Evolutionary conservation across 2,888 invertebrate genomes (phyloP).

Genomic region (Kryphioiulus occultus): DNA sequence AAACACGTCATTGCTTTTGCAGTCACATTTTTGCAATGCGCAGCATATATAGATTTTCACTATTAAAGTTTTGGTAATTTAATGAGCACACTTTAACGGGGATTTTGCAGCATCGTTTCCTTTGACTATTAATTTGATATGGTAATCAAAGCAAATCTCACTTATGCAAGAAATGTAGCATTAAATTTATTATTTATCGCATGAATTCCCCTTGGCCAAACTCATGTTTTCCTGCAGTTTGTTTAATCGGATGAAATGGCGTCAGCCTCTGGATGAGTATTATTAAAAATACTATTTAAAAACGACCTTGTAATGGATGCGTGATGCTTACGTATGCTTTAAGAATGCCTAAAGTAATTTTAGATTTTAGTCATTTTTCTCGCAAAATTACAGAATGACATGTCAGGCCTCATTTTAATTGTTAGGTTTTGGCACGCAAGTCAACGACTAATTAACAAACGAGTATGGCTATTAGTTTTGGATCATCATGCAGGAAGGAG

Average conservation of each 20-base stretch:
- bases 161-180: background rate
- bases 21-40: too few species aligned
- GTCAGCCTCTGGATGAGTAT: background rate
- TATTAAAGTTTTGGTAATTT: background rate
- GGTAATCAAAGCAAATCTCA: background rate
- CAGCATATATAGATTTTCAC: background rate
- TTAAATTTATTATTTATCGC: background rate
- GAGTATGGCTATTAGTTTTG: background rate
- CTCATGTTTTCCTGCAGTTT: background rate
- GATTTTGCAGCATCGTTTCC: background rate
- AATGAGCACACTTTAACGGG: background rate
- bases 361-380: conserved; percentile 10
- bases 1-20: background rate
- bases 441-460: background rate
- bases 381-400: background rate
- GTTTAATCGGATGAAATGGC: background rate
- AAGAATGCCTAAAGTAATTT: background rate
- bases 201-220: conserved; percentile 25
- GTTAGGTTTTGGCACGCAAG: background rate
- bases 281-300: conserved; percentile 13
- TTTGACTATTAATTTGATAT: background rate
- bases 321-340: background rate
- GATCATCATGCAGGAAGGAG: background rate
- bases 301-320: conserved; percentile 23
- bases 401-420: background rate